A percentile compares a stretch with the other conserved stretches of the same genome.
Conservation (phyloP, 2,113 vertebrate genomes). For the Odobenus rosmarus region DNA sequence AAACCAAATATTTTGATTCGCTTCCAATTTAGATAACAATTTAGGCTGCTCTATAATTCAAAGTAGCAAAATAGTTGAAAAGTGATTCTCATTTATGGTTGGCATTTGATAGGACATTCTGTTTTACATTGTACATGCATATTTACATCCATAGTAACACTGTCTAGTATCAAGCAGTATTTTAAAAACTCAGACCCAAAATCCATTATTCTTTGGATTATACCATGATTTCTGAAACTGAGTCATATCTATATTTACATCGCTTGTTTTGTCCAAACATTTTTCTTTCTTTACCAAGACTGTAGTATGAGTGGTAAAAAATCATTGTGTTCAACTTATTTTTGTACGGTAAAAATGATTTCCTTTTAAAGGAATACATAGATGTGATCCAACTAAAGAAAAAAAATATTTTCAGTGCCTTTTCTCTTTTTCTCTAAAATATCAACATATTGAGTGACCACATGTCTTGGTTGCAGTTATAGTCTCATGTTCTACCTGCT, state of each 20-base stretch:
- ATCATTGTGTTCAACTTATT: background rate
- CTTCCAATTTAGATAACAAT: background rate
- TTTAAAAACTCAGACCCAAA: background rate
- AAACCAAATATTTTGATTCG: constrained; percentile 7
- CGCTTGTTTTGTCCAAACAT: background rate
- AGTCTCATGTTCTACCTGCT: background rate
- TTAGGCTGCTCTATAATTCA: background rate
- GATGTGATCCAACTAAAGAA: background rate
- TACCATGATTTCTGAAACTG: background rate
- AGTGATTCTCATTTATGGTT: background rate
- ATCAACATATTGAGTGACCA: background rate
- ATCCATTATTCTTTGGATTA: background rate
- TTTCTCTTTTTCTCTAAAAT: background rate
- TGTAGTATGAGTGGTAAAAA: background rate
- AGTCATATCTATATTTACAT: background rate
- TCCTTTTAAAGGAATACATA: background rate
- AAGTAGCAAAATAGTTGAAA: background rate
- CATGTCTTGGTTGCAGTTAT: background rate
- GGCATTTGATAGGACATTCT: background rate
- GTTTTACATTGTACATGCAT: background rate
- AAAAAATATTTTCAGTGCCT: background rate
- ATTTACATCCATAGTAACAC: background rate
- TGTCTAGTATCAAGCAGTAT: background rate
- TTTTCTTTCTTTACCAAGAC: background rate
- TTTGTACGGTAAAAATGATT: background rate